Evolutionary conservation across 2,888 invertebrate genomes (phyloP), one percentile per base, ranked within the genome.

Genomic region (Cantharis lateralis): DNA sequence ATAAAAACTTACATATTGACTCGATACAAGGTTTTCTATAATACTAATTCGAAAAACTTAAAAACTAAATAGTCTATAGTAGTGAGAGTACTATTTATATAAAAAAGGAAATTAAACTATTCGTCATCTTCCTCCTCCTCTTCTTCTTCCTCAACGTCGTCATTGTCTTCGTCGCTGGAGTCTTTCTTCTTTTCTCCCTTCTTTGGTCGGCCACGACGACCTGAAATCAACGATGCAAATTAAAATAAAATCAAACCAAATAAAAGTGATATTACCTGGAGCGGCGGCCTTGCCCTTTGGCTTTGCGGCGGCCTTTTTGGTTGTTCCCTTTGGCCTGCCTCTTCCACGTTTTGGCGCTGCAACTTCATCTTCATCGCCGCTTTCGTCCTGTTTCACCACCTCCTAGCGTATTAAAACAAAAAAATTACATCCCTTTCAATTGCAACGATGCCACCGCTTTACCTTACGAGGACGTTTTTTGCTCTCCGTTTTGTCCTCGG

Each of bases 191-290:
- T 68, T 15, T 26, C 68, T 5, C 28, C 68, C 26, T 68, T 68
- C 28, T 68, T 68, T n/a, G 68, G 68, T 26, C 68, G n/a, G 9
- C 68, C 68, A 68, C 68, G 68, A 15, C 68, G 26, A 16, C 68
- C 68, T 28, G 15, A 9, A 16, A 64, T n/a, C 0, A 10, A 63
- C 4, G 0, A 32, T 3, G 7, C n/a, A 4, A 18, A 20, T 64
- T 64, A 16, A 64, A 16, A 64, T n/a, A 1, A 3, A 28, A 13
- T 26, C 26, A 20, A 26, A 26, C 10, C 1, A 48, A 48, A 48
- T 15, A 63, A 16, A 20, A 1, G 11, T 1, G 11, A 64, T 18
- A 4, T 18, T 64, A 64, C 64, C 64, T 64, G 18, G 48, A 20
- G 20, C 20, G 11, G 24, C 28, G 9, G 28, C 15, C 15, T 68